phyloP scores from a whole-genome alignment of 2,888 invertebrate species.

The Choristoneura rosaceana region DNA sequence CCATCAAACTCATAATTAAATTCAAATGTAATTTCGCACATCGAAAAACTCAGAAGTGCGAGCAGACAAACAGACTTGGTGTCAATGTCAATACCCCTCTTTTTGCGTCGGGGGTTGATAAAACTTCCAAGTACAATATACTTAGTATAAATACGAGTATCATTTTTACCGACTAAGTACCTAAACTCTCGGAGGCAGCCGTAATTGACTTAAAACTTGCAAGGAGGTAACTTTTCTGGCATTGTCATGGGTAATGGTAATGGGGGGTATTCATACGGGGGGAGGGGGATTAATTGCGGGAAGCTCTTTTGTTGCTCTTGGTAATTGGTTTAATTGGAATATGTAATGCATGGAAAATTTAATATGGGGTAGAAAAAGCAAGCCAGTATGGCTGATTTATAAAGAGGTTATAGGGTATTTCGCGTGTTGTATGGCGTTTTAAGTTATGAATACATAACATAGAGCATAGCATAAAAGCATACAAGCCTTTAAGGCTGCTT shows the following conservation, averaged over 20 bases:
- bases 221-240: conserved; percentile 52
- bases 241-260: conserved; percentile 53
- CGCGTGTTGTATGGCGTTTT: too few relatives aligned
- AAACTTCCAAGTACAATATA: not conserved
- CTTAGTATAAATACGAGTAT: not conserved
- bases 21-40: too few relatives aligned
- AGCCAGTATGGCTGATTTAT: not conserved
- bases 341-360: not conserved
- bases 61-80: too few relatives aligned
- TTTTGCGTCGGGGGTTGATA: too few relatives aligned
- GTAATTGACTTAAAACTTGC: conserved; percentile 56
- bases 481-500: too few relatives aligned
- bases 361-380: not conserved
- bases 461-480: too few relatives aligned
- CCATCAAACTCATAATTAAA: too few relatives aligned
- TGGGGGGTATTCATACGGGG: conserved; percentile 1
- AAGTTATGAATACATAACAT: too few relatives aligned
- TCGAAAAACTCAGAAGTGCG: too few relatives aligned
- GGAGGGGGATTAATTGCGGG: conserved; percentile 45
- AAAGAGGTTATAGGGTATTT: not conserved
- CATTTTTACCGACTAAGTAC: too few relatives aligned
- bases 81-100: too few relatives aligned
- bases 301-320: conserved; percentile 46
- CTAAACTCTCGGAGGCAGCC: conserved; percentile 29
- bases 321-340: conserved; percentile 46